Evolutionary conservation across 1,140 invertebrate genomes (phyloP).

Genomic region (Forficula auricularia): DNA sequence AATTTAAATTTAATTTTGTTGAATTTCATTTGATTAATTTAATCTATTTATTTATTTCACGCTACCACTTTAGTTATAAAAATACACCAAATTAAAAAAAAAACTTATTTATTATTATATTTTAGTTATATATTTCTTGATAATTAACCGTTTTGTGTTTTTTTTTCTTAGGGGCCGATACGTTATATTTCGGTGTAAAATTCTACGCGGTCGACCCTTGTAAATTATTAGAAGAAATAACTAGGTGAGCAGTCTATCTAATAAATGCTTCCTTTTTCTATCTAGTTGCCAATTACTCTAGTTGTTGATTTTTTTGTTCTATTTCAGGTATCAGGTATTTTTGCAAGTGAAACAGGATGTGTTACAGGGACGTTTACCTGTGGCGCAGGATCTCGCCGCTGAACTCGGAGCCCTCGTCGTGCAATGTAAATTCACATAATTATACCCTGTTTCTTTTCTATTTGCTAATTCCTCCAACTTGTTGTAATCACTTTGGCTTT

Average conservation of each 20-base stretch:
- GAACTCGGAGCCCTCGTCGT: conserved; percentile 85
- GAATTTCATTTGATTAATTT: too few species aligned
- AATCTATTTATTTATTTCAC: too few species aligned
- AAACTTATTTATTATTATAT: background rate
- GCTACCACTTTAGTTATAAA: too few species aligned
- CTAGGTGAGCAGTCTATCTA: conserved; percentile 42
- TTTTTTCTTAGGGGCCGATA: conserved; percentile 37
- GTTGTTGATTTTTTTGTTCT: conserved; percentile 7
- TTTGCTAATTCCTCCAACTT: too few species aligned
- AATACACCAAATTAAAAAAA: too few species aligned
- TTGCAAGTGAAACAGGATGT: conserved; percentile 92
- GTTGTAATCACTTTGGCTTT: too few species aligned
- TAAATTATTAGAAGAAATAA: conserved; percentile 87
- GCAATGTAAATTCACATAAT: conserved; percentile 97
- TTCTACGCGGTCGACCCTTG: conserved; percentile 97
- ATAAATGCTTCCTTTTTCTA: too few species aligned
- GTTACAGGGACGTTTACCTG: conserved; percentile 70
- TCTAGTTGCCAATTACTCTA: background rate
- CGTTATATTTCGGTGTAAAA: conserved; percentile 93
- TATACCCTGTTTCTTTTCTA: too few species aligned
- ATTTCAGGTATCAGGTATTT: conserved; percentile 82
- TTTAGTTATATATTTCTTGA: background rate
- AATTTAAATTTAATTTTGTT: too few species aligned
- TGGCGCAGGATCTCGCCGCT: conserved; percentile 72
- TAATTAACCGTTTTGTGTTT: too few species aligned